Percentiles rank a stretch among this genome's conserved stretches.
Evolutionary conservation across 1,140 invertebrate genomes (phyloP).

Genomic region (Plodia interpunctella): DNA sequence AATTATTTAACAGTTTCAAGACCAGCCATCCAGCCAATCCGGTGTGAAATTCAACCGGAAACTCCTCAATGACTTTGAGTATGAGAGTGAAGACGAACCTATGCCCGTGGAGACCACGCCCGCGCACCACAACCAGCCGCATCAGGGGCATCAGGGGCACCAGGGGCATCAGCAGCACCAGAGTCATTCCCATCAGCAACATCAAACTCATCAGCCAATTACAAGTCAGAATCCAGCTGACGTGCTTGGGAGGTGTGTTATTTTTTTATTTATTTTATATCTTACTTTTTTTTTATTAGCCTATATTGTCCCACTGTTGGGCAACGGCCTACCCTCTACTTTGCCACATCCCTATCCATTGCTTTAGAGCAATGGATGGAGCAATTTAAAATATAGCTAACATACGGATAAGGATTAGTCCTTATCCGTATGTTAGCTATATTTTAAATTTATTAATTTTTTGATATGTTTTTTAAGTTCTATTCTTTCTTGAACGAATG

Average conservation of each 20-base stretch:
- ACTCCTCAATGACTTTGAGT: slow-evolving; percentile 73
- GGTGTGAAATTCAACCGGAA: slow-evolving; percentile 68
- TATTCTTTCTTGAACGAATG: no score
- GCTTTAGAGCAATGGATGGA: no score
- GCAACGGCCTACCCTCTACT: no score
- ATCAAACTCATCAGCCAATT: slow-evolving; percentile 13
- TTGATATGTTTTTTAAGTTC: no score
- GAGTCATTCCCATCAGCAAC: slow-evolving; percentile 16
- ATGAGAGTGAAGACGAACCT: slow-evolving; percentile 70
- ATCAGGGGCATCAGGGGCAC: slow-evolving; percentile 22
- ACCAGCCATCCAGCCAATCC: slow-evolving; percentile 42
- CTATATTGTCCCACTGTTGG: no score
- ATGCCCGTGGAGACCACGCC: slow-evolving; percentile 26
- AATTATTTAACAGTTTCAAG: slow-evolving; percentile 53
- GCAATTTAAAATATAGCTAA: no score
- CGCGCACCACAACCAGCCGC: slow-evolving; percentile 21
- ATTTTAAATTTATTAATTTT: no score
- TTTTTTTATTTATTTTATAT: not conserved
- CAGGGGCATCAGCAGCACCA: slow-evolving; percentile 25
- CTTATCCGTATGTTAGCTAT: no score
- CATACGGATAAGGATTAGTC: no score
- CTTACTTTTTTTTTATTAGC: no score
- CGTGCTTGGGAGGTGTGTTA: slow-evolving; percentile 56
- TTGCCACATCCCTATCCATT: no score
- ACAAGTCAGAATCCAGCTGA: slow-evolving; percentile 48